Conservation (phyloP, 1,140 invertebrate genomes). For the Drosophila ambigua region DNA sequence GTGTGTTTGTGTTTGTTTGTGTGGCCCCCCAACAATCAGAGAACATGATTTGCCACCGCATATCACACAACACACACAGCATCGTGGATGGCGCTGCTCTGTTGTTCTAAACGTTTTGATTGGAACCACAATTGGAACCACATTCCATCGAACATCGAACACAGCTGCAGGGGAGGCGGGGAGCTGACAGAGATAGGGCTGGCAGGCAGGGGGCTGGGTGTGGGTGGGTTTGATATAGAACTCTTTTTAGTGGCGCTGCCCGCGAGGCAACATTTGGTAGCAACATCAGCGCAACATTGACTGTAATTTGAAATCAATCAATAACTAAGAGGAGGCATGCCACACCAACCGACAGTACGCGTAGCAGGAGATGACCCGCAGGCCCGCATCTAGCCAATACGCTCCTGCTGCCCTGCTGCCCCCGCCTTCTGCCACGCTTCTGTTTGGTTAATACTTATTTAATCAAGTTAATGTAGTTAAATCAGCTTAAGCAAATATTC, state of each 20-base stretch:
- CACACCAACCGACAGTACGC: constrained; percentile 1
- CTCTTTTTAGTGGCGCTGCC: constrained; percentile 14
- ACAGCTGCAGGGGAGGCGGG: constrained; percentile 26
- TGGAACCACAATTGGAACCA: constrained; percentile 45
- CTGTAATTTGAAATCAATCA: constrained; percentile 77
- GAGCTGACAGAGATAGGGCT: not conserved
- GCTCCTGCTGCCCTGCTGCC: constrained; percentile 6
- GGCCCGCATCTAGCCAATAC: constrained; percentile 25
- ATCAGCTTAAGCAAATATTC: constrained; percentile 82
- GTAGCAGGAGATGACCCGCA: constrained; percentile 7
- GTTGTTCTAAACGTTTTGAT: constrained; percentile 46
- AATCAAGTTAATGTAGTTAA: constrained; percentile 83
- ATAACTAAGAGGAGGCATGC: constrained; percentile 52
- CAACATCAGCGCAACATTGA: constrained; percentile 48
- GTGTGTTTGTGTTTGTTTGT: not conserved
- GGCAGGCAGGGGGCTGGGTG: too few species aligned
- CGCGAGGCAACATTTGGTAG: constrained; percentile 29
- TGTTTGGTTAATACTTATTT: constrained; percentile 77
- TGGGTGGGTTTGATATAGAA: constrained; percentile 4
- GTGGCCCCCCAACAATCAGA: not conserved
- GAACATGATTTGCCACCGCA: too few species aligned
- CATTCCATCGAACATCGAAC: constrained; percentile 32
- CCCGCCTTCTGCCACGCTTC: constrained; percentile 15
- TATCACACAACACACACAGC: too few species aligned
- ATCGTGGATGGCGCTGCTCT: not conserved